Conservation (phyloP, 2,888 invertebrate species). For the Cerastis rubricosa region DNA sequence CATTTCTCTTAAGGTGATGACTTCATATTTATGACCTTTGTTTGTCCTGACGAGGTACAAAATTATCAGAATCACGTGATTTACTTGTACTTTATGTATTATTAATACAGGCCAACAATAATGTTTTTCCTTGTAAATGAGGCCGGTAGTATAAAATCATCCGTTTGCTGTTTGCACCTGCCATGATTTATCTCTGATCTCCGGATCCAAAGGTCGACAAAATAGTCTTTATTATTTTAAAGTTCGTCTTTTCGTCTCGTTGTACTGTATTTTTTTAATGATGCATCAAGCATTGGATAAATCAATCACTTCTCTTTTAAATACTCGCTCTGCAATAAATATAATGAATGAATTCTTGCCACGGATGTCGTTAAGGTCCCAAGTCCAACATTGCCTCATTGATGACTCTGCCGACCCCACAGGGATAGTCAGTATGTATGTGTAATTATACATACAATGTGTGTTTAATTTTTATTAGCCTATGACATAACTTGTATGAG, state of each 20-base stretch:
- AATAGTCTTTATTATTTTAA: background rate
- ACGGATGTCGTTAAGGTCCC: background rate
- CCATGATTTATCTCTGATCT: background rate
- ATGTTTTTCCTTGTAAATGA: constrained; percentile 23
- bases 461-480: constrained; percentile 47
- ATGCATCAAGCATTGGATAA: background rate
- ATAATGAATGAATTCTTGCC: background rate
- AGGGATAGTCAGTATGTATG: constrained; percentile 1
- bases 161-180: background rate
- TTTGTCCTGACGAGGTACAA: constrained; percentile 3
- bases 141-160: constrained; percentile 1
- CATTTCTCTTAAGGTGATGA: constrained; percentile 23
- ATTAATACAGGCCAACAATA: background rate
- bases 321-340: background rate
- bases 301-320: background rate
- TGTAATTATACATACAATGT: constrained; percentile 25
- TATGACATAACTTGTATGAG: constrained; percentile 59
- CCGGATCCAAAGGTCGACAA: background rate
- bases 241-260: too few relatives aligned
- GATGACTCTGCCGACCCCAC: constrained; percentile 15
- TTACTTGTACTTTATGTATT: background rate
- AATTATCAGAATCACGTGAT: constrained; percentile 28
- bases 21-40: constrained; percentile 15
- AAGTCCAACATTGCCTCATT: background rate
- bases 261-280: background rate